A percentile compares a stretch with the other conserved stretches of the same genome.
Evolutionary conservation across 2,888 invertebrate species (phyloP).

Genomic region (Scaptomyza reducta): DNA sequence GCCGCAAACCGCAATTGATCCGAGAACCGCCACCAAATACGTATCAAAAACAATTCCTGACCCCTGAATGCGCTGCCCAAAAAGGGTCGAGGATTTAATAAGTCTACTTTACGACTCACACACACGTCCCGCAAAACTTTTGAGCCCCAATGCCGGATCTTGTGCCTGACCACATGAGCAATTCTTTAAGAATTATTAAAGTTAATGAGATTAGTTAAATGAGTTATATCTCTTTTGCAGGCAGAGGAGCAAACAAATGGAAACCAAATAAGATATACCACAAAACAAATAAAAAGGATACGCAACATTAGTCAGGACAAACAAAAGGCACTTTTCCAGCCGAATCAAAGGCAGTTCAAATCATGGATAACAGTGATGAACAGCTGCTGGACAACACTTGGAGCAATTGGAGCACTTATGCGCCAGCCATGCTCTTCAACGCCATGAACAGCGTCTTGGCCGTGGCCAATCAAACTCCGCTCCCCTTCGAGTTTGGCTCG

Average conservation of each 20-base stretch:
- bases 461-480: conserved; percentile 63
- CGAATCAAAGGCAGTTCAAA: conserved; percentile 22
- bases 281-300: conserved; percentile 39
- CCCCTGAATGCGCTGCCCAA: background rate
- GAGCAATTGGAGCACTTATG: conserved; percentile 71
- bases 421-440: conserved; percentile 58
- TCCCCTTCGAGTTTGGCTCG: conserved; percentile 31
- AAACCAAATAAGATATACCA: conserved; percentile 61
- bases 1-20: conserved; percentile 36
- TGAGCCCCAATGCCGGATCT: conserved; percentile 41
- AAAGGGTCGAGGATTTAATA: conserved; percentile 4
- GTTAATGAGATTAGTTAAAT: conserved; percentile 65
- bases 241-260: conserved; percentile 63
- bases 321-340: conserved; percentile 17
- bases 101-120: background rate
- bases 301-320: conserved; percentile 65
- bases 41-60: conserved; percentile 44
- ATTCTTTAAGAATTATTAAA: conserved; percentile 24
- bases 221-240: conserved; percentile 54
- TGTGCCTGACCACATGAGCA: conserved; percentile 18
- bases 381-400: conserved; percentile 43
- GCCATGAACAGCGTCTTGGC: conserved; percentile 62
- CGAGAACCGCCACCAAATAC: conserved; percentile 28
- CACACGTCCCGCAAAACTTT: conserved; percentile 35
- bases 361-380: conserved; percentile 48